Conservation (phyloP, 2,888 invertebrate species). For the Sphecodes monilicornis region DNA sequence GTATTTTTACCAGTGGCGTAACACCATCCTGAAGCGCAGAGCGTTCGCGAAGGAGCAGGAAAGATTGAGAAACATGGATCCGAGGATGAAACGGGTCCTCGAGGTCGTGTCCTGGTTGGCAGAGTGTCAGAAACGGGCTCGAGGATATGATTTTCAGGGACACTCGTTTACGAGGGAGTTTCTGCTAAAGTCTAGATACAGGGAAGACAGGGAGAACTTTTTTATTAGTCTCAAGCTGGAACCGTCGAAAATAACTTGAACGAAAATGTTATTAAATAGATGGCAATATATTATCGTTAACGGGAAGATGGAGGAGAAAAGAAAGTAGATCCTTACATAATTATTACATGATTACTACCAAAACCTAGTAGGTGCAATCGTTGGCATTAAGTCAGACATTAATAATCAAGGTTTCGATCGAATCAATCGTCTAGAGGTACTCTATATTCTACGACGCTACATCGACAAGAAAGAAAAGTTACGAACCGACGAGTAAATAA, state of each 20-base stretch:
- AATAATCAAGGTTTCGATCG: constrained; percentile 7
- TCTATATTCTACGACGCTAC: constrained; percentile 35
- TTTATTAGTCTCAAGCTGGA: constrained; percentile 83
- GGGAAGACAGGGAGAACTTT: constrained; percentile 85
- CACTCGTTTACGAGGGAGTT: constrained; percentile 85
- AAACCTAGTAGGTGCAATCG: not conserved
- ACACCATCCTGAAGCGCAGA: constrained; percentile 57
- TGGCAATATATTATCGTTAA: constrained; percentile 5
- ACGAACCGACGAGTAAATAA: constrained; percentile 24
- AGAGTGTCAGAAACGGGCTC: constrained; percentile 83
- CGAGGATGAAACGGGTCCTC: constrained; percentile 77
- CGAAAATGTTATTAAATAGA: no score
- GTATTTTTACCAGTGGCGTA: constrained; percentile 72
- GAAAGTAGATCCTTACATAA: not conserved
- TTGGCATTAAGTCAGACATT: not conserved
- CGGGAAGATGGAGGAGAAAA: not conserved
- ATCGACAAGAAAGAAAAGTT: constrained; percentile 9
- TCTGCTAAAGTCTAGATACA: constrained; percentile 85
- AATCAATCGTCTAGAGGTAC: constrained; percentile 29
- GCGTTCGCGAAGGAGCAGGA: constrained; percentile 55
- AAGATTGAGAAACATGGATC: constrained; percentile 71
- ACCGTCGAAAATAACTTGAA: constrained; percentile 63
- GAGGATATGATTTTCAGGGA: constrained; percentile 82
- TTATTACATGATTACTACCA: not conserved
- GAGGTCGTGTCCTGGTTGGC: constrained; percentile 81